Conservation (phyloP, 2,113 vertebrate genomes). For the Grus americana region DNA sequence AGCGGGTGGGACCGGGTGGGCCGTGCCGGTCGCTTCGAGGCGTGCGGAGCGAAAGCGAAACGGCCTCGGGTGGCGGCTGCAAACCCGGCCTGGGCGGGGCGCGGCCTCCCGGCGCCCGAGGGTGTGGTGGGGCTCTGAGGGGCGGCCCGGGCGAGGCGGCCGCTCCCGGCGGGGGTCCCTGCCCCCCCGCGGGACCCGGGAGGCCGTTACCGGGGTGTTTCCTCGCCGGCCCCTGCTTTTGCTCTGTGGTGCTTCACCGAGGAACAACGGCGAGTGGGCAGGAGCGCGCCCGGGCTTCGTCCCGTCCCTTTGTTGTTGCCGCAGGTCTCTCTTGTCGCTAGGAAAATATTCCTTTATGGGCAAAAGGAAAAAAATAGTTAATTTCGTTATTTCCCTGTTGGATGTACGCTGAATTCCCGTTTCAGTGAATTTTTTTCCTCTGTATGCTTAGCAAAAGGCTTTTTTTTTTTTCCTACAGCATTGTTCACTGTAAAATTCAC, state of each 20-base stretch:
- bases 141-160: background rate
- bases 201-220: background rate
- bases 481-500: background rate
- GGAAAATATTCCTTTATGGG: too few relatives aligned
- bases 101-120: background rate
- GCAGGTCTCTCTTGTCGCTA: background rate
- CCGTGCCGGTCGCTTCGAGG: background rate
- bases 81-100: background rate
- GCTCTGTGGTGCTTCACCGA: background rate
- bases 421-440: accelerated
- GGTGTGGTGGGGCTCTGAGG: background rate
- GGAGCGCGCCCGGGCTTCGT: background rate
- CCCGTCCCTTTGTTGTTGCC: background rate
- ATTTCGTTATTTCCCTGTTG: accelerated
- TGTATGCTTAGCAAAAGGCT: accelerated
- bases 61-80: background rate
- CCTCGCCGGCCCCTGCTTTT: background rate
- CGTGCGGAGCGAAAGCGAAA: background rate
- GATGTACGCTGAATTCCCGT: accelerated
- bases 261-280: too few relatives aligned
- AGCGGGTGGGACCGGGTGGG: background rate
- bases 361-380: accelerated
- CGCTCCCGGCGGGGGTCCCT: background rate
- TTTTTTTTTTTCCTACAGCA: too few relatives aligned
- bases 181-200: background rate